Conservation (phyloP, 2,888 invertebrate genomes). For the Pachydiplax longipennis region DNA sequence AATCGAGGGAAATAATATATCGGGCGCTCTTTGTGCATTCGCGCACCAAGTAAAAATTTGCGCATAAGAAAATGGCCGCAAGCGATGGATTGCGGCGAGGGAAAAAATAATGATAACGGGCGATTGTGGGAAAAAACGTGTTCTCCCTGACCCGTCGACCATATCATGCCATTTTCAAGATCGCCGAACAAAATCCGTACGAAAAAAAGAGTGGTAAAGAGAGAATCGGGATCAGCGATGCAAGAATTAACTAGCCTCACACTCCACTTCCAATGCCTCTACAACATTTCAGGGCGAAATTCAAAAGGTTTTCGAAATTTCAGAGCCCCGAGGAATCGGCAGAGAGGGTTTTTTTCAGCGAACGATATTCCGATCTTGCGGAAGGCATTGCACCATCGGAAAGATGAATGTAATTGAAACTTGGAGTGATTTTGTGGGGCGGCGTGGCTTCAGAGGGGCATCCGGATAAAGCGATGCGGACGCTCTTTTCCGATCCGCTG, state of each 20-base stretch:
- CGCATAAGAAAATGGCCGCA: slow-evolving; percentile 22
- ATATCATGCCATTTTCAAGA: slow-evolving; percentile 39
- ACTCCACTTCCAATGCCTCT: slow-evolving; percentile 39
- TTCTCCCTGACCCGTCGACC: slow-evolving; percentile 30
- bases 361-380: background rate
- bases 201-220: background rate
- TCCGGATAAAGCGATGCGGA: no score
- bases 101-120: background rate
- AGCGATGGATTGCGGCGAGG: slow-evolving; percentile 13
- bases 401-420: background rate
- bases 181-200: slow-evolving; percentile 36
- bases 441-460: background rate
- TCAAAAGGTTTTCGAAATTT: slow-evolving; percentile 20
- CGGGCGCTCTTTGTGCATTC: background rate
- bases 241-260: slow-evolving; percentile 38
- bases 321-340: background rate
- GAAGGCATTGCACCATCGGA: background rate
- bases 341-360: background rate
- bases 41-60: slow-evolving; percentile 12
- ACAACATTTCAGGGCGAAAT: slow-evolving; percentile 34
- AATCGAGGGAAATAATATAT: background rate
- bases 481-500: no score
- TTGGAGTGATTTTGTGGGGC: background rate
- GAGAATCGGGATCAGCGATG: slow-evolving; percentile 28
- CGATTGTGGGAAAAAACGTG: slow-evolving; percentile 11